Conservation (phyloP, 2,113 vertebrate genomes). For the Pungitius pungitius region DNA sequence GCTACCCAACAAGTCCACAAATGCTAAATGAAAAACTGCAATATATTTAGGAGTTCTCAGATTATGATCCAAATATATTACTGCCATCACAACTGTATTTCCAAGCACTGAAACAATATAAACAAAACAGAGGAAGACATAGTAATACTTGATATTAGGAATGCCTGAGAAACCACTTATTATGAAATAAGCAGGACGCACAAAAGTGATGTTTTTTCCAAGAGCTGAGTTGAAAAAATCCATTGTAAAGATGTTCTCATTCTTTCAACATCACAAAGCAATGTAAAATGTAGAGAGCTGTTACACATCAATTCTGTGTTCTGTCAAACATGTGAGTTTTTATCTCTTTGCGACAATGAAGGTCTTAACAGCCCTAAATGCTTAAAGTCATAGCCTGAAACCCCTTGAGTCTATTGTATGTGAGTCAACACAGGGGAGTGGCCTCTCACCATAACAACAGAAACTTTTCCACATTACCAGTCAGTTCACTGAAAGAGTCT, state of each 20-base stretch:
- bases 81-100: constrained; percentile 64
- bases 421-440: too few species aligned
- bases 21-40: constrained; percentile 73
- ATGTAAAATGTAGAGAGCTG: background rate
- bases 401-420: too few species aligned
- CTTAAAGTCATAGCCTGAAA: too few species aligned
- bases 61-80: constrained; percentile 61
- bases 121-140: constrained; percentile 66
- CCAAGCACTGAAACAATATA: constrained; percentile 67
- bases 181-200: constrained; percentile 68
- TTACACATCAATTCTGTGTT: too few species aligned
- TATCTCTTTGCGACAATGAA: background rate
- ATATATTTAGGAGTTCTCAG: constrained; percentile 78
- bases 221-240: constrained; percentile 45
- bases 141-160: constrained; percentile 69
- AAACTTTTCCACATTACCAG: too few species aligned
- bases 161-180: constrained; percentile 72
- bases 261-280: background rate
- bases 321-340: too few species aligned
- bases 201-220: constrained; percentile 63
- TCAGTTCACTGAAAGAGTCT: too few species aligned
- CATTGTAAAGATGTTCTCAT: constrained; percentile 26
- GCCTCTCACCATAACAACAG: too few species aligned
- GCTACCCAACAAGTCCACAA: constrained; percentile 71
- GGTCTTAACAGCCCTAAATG: background rate